phyloP scores from a whole-genome alignment of 2,888 invertebrate genomes.

The Hoplodrina ambigua region DNA sequence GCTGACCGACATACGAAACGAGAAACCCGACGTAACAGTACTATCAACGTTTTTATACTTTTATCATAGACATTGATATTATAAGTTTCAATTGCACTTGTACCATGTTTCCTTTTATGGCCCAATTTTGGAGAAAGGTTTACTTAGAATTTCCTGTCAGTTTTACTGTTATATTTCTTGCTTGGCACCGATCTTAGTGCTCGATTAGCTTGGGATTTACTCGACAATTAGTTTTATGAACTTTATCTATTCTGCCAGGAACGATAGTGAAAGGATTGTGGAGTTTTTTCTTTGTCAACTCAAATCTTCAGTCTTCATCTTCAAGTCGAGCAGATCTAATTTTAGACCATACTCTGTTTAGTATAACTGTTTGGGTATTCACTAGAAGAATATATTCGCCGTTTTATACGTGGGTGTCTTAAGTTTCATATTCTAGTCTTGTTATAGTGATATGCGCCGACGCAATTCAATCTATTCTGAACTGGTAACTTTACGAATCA shows the following conservation, averaged over 20 bases:
- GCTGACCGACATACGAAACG: constrained; percentile 64
- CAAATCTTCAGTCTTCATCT: background rate
- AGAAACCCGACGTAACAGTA: constrained; percentile 65
- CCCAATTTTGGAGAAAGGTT: constrained; percentile 13
- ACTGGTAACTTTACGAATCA: constrained; percentile 36
- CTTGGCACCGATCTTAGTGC: background rate
- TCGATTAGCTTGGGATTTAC: background rate
- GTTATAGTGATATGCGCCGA: constrained; percentile 41
- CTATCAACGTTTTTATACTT: constrained; percentile 58
- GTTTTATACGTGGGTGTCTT: constrained; percentile 48
- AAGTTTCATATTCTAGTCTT: constrained; percentile 45
- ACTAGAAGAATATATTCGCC: constrained; percentile 22
- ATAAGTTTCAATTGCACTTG: constrained; percentile 46
- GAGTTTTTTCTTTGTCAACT: background rate
- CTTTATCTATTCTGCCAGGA: background rate
- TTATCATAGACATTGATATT: constrained; percentile 55
- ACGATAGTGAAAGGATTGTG: background rate
- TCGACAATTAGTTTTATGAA: background rate
- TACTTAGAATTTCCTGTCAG: background rate
- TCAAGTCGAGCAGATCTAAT: too few species aligned
- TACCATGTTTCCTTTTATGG: constrained; percentile 17
- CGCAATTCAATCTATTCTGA: constrained; percentile 48
- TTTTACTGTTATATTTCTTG: background rate
- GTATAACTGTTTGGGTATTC: background rate
- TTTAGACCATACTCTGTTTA: background rate